Conservation (phyloP, 2,888 invertebrate genomes). For the Notodonta ziczac region DNA sequence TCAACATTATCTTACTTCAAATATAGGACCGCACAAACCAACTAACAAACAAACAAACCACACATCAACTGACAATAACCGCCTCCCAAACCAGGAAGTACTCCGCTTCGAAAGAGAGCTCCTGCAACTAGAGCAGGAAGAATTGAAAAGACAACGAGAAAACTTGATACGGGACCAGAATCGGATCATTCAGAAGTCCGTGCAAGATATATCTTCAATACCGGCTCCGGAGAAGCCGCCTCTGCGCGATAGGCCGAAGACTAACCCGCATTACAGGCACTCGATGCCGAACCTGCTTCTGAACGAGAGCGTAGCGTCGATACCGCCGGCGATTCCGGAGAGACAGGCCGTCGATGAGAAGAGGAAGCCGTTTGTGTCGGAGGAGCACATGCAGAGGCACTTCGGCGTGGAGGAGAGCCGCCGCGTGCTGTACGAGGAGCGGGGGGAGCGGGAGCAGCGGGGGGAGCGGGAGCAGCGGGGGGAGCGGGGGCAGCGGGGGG, state of each 20-base stretch:
- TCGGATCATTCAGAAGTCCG: conserved; percentile 85
- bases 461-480: conserved; percentile 48
- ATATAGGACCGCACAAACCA: conserved; percentile 24
- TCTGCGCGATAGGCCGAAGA: conserved; percentile 50
- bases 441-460: conserved; percentile 49
- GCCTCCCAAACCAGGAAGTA: conserved; percentile 83
- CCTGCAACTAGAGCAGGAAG: conserved; percentile 90
- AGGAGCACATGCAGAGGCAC: conserved; percentile 77
- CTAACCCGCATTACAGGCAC: conserved; percentile 67
- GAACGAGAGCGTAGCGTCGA: conserved; percentile 59
- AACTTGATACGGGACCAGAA: conserved; percentile 88
- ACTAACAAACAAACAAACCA: neutral
- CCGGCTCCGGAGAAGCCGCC: conserved; percentile 67
- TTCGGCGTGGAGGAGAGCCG: conserved; percentile 78
- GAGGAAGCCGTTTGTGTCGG: conserved; percentile 76
- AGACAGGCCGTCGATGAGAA: conserved; percentile 58
- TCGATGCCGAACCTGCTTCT: conserved; percentile 80
- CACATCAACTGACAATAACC: neutral
- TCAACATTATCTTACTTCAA: neutral
- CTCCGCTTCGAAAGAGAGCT: conserved; percentile 91
- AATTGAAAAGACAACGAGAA: conserved; percentile 89
- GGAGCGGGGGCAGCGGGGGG: conserved; percentile 50
- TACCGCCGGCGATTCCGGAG: conserved; percentile 51
- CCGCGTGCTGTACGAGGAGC: conserved; percentile 66
- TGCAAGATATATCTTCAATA: conserved; percentile 85